These are phyloP conservation scores for Helicoverpa zea DNA, from an alignment of 1,140 invertebrate genomes.

Conservation along the genomic window DNA sequence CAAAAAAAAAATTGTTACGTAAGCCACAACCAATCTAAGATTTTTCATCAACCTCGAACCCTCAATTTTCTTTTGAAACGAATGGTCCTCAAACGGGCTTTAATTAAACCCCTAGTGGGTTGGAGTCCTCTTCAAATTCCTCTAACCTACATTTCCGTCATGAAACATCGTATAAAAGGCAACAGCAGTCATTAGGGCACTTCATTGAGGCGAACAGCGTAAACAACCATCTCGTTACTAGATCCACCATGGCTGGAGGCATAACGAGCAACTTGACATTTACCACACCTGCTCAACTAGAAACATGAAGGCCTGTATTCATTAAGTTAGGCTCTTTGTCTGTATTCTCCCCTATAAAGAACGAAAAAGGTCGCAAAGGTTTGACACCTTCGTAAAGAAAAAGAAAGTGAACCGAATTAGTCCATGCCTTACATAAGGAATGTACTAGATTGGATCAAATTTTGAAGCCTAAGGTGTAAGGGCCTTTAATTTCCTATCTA, in stretches of 20 bases:
- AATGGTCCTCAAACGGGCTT: background rate
- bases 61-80: background rate
- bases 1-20: background rate
- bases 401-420: too few species aligned
- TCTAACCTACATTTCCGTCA: slow-evolving; percentile 5
- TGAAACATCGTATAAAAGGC: background rate
- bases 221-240: slow-evolving; percentile 30
- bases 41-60: background rate
- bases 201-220: slow-evolving; percentile 16
- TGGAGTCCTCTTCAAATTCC: background rate
- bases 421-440: too few species aligned
- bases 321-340: slow-evolving; percentile 12
- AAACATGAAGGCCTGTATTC: background rate
- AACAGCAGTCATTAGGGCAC: slow-evolving; percentile 3
- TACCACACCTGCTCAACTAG: slow-evolving; percentile 23
- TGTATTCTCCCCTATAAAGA: background rate
- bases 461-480: too few species aligned
- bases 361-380: background rate
- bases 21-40: background rate
- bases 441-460: too few species aligned
- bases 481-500: too few species aligned
- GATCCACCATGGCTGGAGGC: background rate
- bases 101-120: background rate
- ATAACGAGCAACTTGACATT: slow-evolving; percentile 42
- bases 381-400: background rate